Percentiles rank a stretch among this genome's conserved stretches.
These are phyloP conservation scores for Acrobasis repandana DNA, from an alignment of 2,888 invertebrate species.

Conservation along the genomic window DNA sequence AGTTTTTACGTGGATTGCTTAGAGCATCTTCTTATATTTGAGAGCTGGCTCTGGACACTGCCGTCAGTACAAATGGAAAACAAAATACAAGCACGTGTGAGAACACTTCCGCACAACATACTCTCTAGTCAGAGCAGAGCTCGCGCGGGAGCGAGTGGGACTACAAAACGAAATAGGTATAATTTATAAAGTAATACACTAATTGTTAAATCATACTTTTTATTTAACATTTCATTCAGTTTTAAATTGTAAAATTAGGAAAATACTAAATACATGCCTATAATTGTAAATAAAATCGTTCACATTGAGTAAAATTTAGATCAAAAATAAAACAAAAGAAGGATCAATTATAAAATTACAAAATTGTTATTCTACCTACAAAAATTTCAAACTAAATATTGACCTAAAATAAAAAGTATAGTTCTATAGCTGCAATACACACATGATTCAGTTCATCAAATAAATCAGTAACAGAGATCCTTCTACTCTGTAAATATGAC, in stretches of 20 bases:
- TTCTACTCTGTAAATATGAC: not conserved
- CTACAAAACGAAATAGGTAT: too few relatives aligned
- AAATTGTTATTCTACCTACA: not conserved
- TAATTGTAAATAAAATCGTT: constrained; percentile 21
- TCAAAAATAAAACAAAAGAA: not conserved
- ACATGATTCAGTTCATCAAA: not conserved
- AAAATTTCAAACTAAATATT: constrained; percentile 3
- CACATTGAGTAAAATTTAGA: constrained; percentile 29
- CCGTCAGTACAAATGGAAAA: too few relatives aligned
- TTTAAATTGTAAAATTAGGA: constrained; percentile 14
- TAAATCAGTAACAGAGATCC: not conserved
- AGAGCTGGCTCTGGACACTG: too few relatives aligned
- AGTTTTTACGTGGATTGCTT: too few relatives aligned
- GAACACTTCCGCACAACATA: too few relatives aligned
- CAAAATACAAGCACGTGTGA: too few relatives aligned
- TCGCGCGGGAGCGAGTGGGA: too few relatives aligned
- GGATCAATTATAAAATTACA: not conserved
- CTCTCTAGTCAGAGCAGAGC: too few relatives aligned
- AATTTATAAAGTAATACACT: not conserved
- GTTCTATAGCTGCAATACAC: not conserved
- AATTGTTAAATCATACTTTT: constrained; percentile 22
- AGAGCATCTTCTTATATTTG: too few relatives aligned
- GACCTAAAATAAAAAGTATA: not conserved
- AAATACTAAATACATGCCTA: not conserved
- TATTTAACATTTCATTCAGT: constrained; percentile 28